Evolutionary conservation across 2,797 vertebrate genomes (phyloP), one percentile per base, ranked within the genome.

Genomic region (Melanotaenia maccullochi): DNA sequence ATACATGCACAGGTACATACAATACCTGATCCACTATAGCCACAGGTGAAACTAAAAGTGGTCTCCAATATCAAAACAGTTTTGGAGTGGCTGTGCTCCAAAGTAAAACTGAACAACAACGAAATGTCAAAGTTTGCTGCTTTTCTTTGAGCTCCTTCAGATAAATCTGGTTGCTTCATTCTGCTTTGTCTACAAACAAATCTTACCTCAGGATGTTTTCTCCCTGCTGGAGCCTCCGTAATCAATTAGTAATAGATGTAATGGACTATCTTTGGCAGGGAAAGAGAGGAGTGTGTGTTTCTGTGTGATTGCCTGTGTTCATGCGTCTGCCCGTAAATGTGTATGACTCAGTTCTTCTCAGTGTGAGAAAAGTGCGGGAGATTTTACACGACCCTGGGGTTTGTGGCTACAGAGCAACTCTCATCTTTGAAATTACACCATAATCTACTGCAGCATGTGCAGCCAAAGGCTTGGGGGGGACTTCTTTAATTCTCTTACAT

Each of bases 131-230:
- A 76, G 24, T 8, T 58, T 28, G 68, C 77, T 84, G 63, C 70
- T 90, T 86, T 80, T 40, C 47, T 86, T 65, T 12, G 38, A 64
- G 16, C 67, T 60, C 58, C 68, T n/a, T 61, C 20, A 54, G 65
- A 77, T 73, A 74, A 74, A 70, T 42, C n/a, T 82, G 60, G 77
- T 78, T 52, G 44, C 69, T 81, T 73, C 64, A 44, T 73, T 87
- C 67, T 67, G 69, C 74, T 68, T 56, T 3, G 51, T 85, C 60
- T 82, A 77, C 67, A 83, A 84, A 75, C 74, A 24, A 63, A 86
- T 90, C 89, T 28, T 85, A 88, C 88, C 78, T 84, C 86, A 75
- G 80, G 87, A 91, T 87, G 79, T 88, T 86, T 87, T 73, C 73
- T 71, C 75, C 68, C 72, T 61, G 71, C 86, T 71, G 81, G 79